Conservation (phyloP, 2,797 vertebrate species). For the Sorex maritimensis region DNA sequence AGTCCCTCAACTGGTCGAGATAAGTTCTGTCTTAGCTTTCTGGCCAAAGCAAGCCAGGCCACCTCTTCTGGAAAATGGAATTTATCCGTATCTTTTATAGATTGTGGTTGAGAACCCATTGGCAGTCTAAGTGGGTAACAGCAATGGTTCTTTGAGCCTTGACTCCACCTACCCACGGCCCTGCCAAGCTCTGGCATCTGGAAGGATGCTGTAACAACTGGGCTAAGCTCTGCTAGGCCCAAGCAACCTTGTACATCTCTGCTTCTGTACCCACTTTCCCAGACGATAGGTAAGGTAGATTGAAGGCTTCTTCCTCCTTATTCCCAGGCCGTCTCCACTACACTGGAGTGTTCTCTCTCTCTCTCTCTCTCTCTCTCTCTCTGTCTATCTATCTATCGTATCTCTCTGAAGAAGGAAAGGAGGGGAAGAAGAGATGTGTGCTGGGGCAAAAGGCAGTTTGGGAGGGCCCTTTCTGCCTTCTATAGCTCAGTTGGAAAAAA, state of each 20-base stretch:
- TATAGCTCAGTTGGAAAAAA: conserved; percentile 39
- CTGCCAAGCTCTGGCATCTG: background rate
- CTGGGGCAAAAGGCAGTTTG: background rate
- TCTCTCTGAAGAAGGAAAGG: conserved; percentile 27
- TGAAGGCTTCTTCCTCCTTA: conserved; percentile 21
- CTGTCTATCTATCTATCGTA: too few species aligned
- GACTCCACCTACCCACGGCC: background rate
- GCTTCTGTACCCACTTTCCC: background rate
- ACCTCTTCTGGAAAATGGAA: conserved; percentile 52
- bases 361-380: too few species aligned
- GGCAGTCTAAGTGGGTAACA: conserved; percentile 19
- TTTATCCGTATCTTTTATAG: background rate
- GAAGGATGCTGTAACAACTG: background rate
- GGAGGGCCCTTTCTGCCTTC: conserved; percentile 18
- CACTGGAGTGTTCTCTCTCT: background rate
- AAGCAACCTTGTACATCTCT: conserved; percentile 5
- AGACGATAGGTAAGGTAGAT: background rate
- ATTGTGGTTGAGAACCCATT: background rate
- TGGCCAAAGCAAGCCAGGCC: conserved; percentile 29
- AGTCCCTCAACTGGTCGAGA: background rate
- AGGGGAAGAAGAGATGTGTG: too few species aligned
- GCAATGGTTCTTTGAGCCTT: conserved; percentile 20
- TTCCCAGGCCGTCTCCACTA: conserved; percentile 3
- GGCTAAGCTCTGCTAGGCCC: background rate
- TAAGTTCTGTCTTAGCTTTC: conserved; percentile 36